These are phyloP conservation scores for Lophotriccus pileatus DNA, from an alignment of 2,797 vertebrate species.

Conservation along the genomic window DNA sequence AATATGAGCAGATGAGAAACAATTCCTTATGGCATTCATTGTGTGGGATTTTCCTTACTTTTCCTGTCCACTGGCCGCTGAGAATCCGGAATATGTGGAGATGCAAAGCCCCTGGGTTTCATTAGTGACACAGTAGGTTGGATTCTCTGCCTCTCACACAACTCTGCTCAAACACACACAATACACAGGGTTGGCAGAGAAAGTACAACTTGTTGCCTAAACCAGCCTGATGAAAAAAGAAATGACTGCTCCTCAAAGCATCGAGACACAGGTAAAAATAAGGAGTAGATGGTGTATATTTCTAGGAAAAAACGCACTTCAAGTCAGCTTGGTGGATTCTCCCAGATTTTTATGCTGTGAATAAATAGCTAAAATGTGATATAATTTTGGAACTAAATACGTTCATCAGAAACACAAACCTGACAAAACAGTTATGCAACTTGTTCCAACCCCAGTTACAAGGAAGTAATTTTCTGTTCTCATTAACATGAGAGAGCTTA, in stretches of 20 bases:
- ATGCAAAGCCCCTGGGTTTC: not conserved
- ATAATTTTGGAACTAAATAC: not conserved
- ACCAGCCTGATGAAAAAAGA: not conserved
- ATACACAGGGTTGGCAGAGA: not conserved
- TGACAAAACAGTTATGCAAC: not conserved
- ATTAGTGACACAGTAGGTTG: not conserved
- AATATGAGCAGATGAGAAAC: slow-evolving; percentile 14
- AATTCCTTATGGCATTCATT: not conserved
- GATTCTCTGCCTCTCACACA: not conserved
- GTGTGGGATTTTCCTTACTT: not conserved
- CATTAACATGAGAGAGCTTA: not conserved
- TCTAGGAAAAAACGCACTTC: not conserved
- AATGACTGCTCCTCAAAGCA: not conserved
- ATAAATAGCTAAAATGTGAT: not conserved
- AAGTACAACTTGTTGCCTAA: not conserved
- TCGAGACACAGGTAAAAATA: not conserved
- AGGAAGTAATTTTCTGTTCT: not conserved
- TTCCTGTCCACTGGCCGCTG: not conserved
- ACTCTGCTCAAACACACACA: not conserved
- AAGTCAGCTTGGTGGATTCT: not conserved
- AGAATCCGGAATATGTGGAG: not conserved
- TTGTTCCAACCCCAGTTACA: not conserved
- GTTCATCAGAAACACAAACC: not conserved
- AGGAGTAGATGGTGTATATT: not conserved
- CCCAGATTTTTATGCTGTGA: not conserved